Conservation (phyloP, 2,113 vertebrate genomes). For the Sinocyclocheilus rhinocerous region DNA sequence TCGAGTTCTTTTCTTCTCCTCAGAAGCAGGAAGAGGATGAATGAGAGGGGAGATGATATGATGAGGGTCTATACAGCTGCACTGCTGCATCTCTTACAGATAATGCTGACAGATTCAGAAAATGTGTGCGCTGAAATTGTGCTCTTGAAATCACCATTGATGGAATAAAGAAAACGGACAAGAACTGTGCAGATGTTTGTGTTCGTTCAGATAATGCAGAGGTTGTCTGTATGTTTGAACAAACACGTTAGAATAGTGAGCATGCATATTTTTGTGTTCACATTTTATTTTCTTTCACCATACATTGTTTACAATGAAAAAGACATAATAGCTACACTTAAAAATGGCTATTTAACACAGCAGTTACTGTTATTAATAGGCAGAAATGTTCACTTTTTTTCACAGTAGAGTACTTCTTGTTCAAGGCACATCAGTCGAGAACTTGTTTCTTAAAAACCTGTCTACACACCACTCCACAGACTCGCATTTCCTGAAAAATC, state of each 20-base stretch:
- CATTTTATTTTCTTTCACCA: background rate
- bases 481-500: slow-evolving; percentile 86
- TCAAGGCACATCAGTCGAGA: slow-evolving; percentile 8
- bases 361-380: background rate
- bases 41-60: background rate
- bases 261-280: background rate
- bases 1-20: background rate
- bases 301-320: slow-evolving; percentile 1
- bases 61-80: background rate
- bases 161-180: background rate
- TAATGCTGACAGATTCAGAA: background rate
- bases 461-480: slow-evolving; percentile 81
- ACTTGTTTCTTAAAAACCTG: slow-evolving; percentile 87
- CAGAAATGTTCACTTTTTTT: background rate
- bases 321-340: background rate
- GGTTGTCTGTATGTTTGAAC: background rate
- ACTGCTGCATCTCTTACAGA: background rate
- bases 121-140: background rate
- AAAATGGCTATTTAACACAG: background rate
- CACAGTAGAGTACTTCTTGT: background rate
- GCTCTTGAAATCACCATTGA: background rate
- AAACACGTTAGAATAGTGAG: background rate
- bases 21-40: background rate
- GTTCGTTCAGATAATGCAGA: background rate
- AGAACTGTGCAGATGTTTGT: background rate